phyloP scores from a whole-genome alignment of 2,888 invertebrate genomes.

The Cylloceria caligata region DNA sequence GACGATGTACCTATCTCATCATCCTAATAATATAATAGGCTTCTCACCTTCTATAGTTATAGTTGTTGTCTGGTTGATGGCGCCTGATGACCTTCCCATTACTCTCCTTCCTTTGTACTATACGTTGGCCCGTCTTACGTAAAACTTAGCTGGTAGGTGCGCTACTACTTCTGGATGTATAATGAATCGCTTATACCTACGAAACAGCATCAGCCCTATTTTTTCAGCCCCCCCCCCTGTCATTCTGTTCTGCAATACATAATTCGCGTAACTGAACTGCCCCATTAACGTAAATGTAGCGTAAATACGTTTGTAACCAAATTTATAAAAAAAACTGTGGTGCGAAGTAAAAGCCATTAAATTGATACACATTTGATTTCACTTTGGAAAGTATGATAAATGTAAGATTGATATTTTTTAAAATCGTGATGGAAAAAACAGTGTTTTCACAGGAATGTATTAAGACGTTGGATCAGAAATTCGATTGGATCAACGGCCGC shows the following conservation, averaged over 20 bases:
- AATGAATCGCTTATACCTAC: constrained; percentile 5
- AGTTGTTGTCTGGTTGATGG: constrained; percentile 3
- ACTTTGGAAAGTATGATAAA: too few relatives aligned
- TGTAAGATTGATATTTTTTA: too few relatives aligned
- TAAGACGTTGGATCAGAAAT: too few relatives aligned
- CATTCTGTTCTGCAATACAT: not conserved
- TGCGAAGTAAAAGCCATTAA: not conserved
- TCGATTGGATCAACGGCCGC: too few relatives aligned
- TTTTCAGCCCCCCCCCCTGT: not conserved
- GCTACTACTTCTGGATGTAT: not conserved
- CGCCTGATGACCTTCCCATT: constrained; percentile 11
- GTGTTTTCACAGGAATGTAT: too few relatives aligned
- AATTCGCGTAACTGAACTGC: not conserved
- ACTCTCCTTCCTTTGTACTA: constrained; percentile 3
- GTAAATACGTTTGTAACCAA: not conserved
- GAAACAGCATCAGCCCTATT: constrained; percentile 7
- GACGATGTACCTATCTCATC: not conserved
- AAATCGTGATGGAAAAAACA: too few relatives aligned
- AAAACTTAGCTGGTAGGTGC: constrained; percentile 6
- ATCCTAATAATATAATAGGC: not conserved
- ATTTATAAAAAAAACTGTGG: not conserved
- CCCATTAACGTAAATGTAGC: not conserved
- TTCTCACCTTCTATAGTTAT: not conserved
- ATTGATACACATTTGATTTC: too few relatives aligned
- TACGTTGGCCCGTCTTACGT: constrained; percentile 15